Evolutionary conservation across 2,113 vertebrate species (phyloP).

Genomic region (Clarias magur): DNA sequence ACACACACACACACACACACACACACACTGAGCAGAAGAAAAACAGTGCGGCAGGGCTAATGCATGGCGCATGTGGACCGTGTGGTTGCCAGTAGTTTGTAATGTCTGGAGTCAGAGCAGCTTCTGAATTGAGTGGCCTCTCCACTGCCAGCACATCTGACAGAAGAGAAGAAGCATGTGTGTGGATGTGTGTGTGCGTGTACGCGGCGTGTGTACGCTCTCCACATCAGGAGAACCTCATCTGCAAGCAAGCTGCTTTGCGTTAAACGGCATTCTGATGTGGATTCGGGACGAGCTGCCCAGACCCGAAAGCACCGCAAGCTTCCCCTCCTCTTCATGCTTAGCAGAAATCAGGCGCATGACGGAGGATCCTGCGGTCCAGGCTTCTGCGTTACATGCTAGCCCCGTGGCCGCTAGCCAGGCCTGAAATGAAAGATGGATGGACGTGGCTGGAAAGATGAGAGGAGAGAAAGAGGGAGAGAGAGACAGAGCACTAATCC

Average conservation of each 20-base stretch:
- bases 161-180: slow-evolving; percentile 60
- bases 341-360: slow-evolving; percentile 56
- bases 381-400: slow-evolving; percentile 45
- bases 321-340: slow-evolving; percentile 58
- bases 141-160: slow-evolving; percentile 71
- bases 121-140: slow-evolving; percentile 69
- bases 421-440: slow-evolving; percentile 48
- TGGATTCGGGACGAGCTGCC: slow-evolving; percentile 72
- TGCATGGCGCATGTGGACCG: slow-evolving; percentile 71
- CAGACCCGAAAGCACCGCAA: slow-evolving; percentile 52
- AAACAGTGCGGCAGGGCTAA: slow-evolving; percentile 44
- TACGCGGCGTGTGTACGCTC: slow-evolving; percentile 36
- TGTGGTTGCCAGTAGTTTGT: slow-evolving; percentile 77
- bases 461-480: slow-evolving; percentile 1
- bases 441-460: slow-evolving; percentile 46
- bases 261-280: slow-evolving; percentile 72
- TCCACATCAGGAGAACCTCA: slow-evolving; percentile 62
- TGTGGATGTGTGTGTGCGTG: slow-evolving; percentile 54
- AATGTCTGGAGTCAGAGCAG: slow-evolving; percentile 72
- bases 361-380: slow-evolving; percentile 48
- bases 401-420: slow-evolving; percentile 43
- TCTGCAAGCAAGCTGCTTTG: slow-evolving; percentile 78
- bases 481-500: slow-evolving; percentile 28
- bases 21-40: slow-evolving; percentile 41
- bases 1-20: slow-evolving; percentile 43